Percentiles rank a stretch among this genome's conserved stretches.
Evolutionary conservation across 2,797 vertebrate species (phyloP).

Genomic region (Uromys caudimaculatus): DNA sequence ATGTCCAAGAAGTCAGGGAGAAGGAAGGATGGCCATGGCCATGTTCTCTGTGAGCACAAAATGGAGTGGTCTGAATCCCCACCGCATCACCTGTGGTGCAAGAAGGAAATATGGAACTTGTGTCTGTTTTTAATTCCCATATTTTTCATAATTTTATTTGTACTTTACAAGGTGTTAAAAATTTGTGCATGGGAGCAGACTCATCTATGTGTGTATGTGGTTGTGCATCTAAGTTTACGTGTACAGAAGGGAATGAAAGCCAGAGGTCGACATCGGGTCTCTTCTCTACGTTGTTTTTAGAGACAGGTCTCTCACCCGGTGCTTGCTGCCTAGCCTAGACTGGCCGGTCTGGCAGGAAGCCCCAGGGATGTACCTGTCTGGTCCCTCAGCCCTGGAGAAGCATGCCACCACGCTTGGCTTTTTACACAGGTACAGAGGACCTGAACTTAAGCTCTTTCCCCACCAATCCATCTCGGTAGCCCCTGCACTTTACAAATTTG

Average conservation of each 20-base stretch:
- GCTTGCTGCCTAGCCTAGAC: background rate
- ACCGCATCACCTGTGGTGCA: fast-evolving
- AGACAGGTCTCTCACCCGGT: background rate
- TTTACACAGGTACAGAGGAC: background rate
- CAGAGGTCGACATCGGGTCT: background rate
- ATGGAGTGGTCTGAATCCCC: background rate
- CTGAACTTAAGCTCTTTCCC: background rate
- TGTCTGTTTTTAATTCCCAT: background rate
- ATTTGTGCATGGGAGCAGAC: background rate
- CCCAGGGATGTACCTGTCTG: background rate
- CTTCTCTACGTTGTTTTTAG: background rate
- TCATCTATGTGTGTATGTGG: background rate
- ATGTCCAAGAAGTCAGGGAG: background rate
- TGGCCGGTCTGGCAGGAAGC: background rate
- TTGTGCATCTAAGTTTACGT: background rate
- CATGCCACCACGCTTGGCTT: background rate
- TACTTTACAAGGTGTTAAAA: background rate
- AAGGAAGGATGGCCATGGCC: background rate
- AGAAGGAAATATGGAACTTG: background rate
- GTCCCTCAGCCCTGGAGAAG: background rate
- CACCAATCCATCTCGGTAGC: background rate
- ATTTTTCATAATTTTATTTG: background rate
- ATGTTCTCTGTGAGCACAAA: background rate
- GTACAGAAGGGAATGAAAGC: background rate
- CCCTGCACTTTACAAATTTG: background rate